phyloP scores from a whole-genome alignment of 2,113 vertebrate species.

The Suncus etruscus region DNA sequence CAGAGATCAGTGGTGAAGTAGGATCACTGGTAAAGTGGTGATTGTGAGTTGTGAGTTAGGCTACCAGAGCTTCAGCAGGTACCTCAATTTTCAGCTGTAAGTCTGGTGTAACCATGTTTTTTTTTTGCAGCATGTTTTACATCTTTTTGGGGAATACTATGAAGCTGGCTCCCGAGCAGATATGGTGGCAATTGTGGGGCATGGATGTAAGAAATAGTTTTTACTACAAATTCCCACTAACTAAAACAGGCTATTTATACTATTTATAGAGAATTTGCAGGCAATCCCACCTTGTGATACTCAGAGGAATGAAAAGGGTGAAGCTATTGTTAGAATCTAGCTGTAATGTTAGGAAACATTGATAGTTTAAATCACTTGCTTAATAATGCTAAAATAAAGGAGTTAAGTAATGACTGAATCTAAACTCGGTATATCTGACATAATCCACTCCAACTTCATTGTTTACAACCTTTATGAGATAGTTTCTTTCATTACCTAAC shows the following conservation, averaged over 20 bases:
- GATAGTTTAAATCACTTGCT: slow-evolving; percentile 38
- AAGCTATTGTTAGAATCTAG: not conserved
- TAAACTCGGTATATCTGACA: not conserved
- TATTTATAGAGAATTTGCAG: slow-evolving; percentile 19
- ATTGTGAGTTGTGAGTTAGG: no score
- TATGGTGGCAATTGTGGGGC: not conserved
- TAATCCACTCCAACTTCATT: not conserved
- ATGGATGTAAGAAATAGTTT: not conserved
- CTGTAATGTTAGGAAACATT: not conserved
- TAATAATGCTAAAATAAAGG: slow-evolving; percentile 38
- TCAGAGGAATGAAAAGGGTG: no score
- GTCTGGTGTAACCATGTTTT: no score
- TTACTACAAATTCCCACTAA: slow-evolving; percentile 19
- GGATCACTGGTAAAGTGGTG: no score
- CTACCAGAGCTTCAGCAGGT: no score
- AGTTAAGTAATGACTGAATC: slow-evolving; percentile 4
- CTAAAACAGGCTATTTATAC: not conserved
- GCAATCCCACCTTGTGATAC: no score
- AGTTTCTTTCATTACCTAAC: not conserved
- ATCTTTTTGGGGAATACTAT: no score
- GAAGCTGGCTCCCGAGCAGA: no score
- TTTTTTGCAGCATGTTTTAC: no score
- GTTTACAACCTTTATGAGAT: not conserved
- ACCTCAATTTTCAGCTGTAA: no score
- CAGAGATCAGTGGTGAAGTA: no score